Evolutionary conservation across 2,888 invertebrate species (phyloP), one percentile per base, ranked within the genome.

Genomic region (Alviniconcha strummeri): DNA sequence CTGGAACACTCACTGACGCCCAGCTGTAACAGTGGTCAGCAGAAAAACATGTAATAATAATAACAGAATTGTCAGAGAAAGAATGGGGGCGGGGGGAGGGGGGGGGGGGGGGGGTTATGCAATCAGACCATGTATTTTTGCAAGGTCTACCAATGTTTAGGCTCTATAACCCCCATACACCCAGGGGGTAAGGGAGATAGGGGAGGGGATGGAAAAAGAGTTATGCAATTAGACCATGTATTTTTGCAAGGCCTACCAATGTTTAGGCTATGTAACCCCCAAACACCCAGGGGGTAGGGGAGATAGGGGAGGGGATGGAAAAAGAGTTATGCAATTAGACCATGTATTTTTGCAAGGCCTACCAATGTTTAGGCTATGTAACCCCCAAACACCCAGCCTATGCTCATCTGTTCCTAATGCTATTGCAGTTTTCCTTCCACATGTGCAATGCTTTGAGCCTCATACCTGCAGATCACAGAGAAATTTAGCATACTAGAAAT

Each of bases 1-100:
- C 87, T 88, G 13, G 91, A 89, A 82, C 91, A 91, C 84, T 93
- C 93, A n/a, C 83, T 82, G 15, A 91, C 89, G 82, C 89, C 88
- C 11, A 82, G 64, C 82, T 82, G 82, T 13, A 78, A 69, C 17
- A 69, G n/a, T 36, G 36, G 36, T 0, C 36, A 36, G 36, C 36
- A 0, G 36, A 36, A 36, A 36, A 36, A 36, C 36, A 36, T 3
- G 3, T 36, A 36, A 36, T 36, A 36, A 36, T 36, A 36, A 36
- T 64, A 15, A 64, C 76, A 76, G 56, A 76, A 56, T 56, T 4
- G 13, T 8, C 13, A 75, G 15, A 55, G 5, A 5, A 76, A 56
- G 13, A n/a, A 76, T n/a, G 17, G 17, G 17, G 71, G 71, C 3
- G 15, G 64, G 15, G 64, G 15, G 64, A 64, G 1, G 4, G 64